Evolutionary conservation across 2,113 vertebrate genomes (phyloP).

Genomic region (Podarcis muralis): DNA sequence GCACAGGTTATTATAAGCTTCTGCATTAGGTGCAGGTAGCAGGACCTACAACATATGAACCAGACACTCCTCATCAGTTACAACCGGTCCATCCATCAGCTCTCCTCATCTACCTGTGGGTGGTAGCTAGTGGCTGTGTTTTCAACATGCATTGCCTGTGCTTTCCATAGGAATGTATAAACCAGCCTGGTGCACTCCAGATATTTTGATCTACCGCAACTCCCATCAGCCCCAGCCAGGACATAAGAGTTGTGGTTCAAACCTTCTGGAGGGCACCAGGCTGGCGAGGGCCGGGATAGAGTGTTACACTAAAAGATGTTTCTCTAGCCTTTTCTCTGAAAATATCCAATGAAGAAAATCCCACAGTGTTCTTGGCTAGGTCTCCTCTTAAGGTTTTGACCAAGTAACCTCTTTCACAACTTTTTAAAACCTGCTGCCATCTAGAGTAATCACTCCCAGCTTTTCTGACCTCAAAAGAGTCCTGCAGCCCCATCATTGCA

Average conservation of each 20-base stretch:
- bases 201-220: too few relatives aligned
- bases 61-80: background rate
- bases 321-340: background rate
- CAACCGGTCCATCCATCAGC: background rate
- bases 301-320: background rate
- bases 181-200: too few relatives aligned
- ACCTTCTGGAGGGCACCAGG: too few relatives aligned
- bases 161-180: background rate
- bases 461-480: rapidly evolving
- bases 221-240: too few relatives aligned
- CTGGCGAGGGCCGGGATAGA: too few relatives aligned
- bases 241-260: too few relatives aligned
- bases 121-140: background rate
- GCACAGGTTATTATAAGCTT: background rate
- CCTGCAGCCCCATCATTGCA: background rate
- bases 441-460: background rate
- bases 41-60: background rate
- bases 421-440: background rate
- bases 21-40: background rate
- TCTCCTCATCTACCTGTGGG: background rate
- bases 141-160: background rate
- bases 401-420: slow-evolving; percentile 17
- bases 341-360: background rate
- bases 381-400: background rate
- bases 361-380: background rate